Evolutionary conservation across 2,888 invertebrate species (phyloP).

Genomic region (Lasioglossum oenotherae): DNA sequence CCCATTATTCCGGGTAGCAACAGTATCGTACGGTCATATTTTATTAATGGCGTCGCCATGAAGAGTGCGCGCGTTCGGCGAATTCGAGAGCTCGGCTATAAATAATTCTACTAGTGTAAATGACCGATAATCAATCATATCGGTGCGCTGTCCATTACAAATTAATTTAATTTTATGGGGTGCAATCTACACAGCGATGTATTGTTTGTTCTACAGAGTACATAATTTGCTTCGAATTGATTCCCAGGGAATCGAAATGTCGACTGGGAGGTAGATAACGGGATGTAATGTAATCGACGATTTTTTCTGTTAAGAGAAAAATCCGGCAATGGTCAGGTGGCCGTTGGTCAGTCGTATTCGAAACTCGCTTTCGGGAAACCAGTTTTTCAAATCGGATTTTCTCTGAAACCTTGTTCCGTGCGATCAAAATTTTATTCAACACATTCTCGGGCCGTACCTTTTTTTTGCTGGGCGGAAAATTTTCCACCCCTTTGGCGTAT

Average conservation of each 20-base stretch:
- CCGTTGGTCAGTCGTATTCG: neutral
- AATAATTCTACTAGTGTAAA: neutral
- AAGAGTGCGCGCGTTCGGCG: neutral
- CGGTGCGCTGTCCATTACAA: neutral
- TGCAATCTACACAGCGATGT: neutral
- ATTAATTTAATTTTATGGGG: neutral
- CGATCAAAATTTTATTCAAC: slow-evolving; percentile 4
- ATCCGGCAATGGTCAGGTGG: neutral
- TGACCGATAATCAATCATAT: neutral
- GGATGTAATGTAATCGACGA: neutral
- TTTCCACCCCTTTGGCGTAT: neutral
- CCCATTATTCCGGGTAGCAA: neutral
- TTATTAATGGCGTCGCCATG: neutral
- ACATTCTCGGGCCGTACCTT: neutral
- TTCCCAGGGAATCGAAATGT: neutral
- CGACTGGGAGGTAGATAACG: neutral
- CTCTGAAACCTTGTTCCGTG: neutral
- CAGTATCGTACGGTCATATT: neutral
- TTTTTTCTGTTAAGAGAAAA: neutral
- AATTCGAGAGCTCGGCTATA: neutral
- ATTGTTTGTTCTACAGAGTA: neutral
- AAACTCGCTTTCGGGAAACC: neutral
- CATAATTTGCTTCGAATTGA: neutral
- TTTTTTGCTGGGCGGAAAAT: neutral
- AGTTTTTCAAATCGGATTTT: slow-evolving; percentile 10